These are phyloP conservation scores for Brachystomella parvula DNA, from an alignment of 1,140 invertebrate genomes.

Conservation along the genomic window DNA sequence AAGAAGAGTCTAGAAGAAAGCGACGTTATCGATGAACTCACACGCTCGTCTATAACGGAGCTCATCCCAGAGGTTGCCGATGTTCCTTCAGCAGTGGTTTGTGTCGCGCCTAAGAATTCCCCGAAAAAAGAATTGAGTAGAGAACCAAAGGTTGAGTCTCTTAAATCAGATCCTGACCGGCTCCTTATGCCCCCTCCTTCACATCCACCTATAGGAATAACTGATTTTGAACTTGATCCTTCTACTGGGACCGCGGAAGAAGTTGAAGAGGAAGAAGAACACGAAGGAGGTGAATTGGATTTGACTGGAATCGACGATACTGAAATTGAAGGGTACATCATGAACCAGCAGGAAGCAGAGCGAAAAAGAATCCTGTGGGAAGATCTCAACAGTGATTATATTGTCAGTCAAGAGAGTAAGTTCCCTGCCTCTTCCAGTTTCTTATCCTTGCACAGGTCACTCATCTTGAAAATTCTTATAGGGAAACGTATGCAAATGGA, in stretches of 20 bases:
- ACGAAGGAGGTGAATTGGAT: slow-evolving; percentile 58
- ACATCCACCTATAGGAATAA: background rate
- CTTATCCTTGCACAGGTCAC: background rate
- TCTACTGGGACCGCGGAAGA: slow-evolving; percentile 41
- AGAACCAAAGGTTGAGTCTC: slow-evolving; percentile 2
- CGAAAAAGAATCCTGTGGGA: slow-evolving; percentile 77
- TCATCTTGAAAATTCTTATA: slow-evolving; percentile 40
- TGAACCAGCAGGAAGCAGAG: slow-evolving; percentile 67
- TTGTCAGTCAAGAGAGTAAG: slow-evolving; percentile 69
- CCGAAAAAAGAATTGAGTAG: background rate
- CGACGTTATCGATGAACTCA: slow-evolving; percentile 9
- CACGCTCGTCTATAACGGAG: background rate
- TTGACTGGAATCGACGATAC: slow-evolving; percentile 74
- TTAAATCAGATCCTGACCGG: slow-evolving; percentile 30
- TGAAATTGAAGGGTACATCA: slow-evolving; percentile 79
- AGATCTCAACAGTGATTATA: slow-evolving; percentile 70
- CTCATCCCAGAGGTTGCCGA: background rate
- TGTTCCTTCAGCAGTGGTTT: background rate
- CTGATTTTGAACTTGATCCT: background rate
- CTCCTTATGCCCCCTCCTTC: slow-evolving; percentile 39
- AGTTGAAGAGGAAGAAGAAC: slow-evolving; percentile 43
- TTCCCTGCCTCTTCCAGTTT: too few species aligned
- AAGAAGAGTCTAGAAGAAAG: slow-evolving; percentile 26
- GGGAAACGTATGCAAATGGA: slow-evolving; percentile 68
- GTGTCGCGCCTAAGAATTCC: background rate